Evolutionary conservation across 2,113 vertebrate genomes (phyloP).

Genomic region (Ophiodon elongatus): DNA sequence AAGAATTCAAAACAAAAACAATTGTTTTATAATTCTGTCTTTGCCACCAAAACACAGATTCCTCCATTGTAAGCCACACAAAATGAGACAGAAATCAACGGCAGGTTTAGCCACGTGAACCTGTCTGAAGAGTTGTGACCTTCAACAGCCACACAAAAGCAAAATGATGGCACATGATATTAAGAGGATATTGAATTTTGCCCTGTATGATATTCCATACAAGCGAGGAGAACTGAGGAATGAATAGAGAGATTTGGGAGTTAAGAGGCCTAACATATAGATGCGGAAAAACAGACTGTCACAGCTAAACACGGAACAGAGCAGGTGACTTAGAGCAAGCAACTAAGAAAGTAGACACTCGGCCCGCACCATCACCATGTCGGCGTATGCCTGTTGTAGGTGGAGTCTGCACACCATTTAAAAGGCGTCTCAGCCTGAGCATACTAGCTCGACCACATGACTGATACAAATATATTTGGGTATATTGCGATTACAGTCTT

Average conservation of each 20-base stretch:
- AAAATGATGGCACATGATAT: no score
- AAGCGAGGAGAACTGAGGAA: not conserved
- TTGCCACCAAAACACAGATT: not conserved
- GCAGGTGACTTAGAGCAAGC: no score
- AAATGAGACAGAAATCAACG: not conserved
- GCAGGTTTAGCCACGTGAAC: not conserved
- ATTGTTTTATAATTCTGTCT: not conserved
- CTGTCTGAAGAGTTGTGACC: not conserved
- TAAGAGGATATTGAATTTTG: not conserved
- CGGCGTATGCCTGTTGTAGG: not conserved
- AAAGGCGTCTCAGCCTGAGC: not conserved
- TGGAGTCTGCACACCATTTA: not conserved
- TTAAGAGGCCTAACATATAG: constrained; percentile 9
- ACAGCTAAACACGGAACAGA: no score
- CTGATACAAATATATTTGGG: not conserved
- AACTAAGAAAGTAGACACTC: no score
- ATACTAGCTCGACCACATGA: not conserved
- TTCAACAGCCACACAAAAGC: not conserved
- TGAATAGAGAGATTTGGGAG: constrained; percentile 16
- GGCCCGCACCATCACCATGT: not conserved
- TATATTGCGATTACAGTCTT: not conserved
- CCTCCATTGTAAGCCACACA: not conserved
- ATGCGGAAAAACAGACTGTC: not conserved
- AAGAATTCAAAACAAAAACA: not conserved
- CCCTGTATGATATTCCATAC: not conserved